Evolutionary conservation across 2,797 vertebrate genomes (phyloP).

Genomic region (Xenentodon cancila): DNA sequence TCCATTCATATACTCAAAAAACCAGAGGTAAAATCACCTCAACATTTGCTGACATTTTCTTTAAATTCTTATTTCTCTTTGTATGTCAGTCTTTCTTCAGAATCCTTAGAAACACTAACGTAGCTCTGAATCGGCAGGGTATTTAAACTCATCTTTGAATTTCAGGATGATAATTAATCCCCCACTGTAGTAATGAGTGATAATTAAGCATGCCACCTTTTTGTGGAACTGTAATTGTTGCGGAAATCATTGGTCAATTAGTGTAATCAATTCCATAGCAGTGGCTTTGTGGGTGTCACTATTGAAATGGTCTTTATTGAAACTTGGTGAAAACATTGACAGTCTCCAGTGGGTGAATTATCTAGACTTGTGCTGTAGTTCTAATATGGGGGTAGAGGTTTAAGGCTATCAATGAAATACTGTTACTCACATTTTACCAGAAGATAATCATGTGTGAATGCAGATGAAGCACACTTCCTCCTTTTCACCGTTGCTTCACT

Average conservation of each 20-base stretch:
- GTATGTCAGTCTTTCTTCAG: neutral
- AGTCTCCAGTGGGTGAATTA: neutral
- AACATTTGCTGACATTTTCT: neutral
- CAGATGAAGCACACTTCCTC: no score
- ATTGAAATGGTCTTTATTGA: neutral
- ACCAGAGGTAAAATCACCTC: conserved; percentile 86
- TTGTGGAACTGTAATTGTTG: conserved; percentile 18
- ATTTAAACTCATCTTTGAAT: conserved; percentile 28
- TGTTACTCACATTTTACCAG: no score
- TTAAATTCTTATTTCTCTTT: neutral
- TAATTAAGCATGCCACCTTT: conserved; percentile 8
- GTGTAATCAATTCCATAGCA: neutral
- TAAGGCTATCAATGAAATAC: no score
- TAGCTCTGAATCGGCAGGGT: conserved; percentile 11
- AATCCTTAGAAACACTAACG: conserved; percentile 14
- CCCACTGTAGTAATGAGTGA: conserved; percentile 27
- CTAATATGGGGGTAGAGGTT: no score
- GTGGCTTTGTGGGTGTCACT: neutral
- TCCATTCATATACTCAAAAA: conserved; percentile 98
- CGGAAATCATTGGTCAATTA: conserved; percentile 13
- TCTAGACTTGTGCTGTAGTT: neutral
- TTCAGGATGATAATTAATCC: conserved; percentile 22
- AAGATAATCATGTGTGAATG: no score
- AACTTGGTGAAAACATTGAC: neutral
- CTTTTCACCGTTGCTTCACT: no score